Base-by-base conservation (phyloP, 1,140 invertebrate species). In the Lepeophtheirus salmonis region DNA sequence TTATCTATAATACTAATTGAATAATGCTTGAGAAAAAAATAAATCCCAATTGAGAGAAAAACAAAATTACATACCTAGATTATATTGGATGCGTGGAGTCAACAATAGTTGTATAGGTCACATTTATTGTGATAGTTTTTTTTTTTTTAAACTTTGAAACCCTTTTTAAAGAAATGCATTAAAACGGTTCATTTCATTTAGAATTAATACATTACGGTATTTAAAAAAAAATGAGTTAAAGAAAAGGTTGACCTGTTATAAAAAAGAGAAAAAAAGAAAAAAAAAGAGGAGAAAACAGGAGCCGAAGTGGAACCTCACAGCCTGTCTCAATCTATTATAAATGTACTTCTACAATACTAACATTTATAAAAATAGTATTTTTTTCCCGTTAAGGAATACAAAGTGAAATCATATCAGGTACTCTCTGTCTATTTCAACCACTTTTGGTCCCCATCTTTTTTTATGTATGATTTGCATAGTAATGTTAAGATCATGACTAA, bases 341-440 rank as follows among this genome's bases (percentile, higher is more conserved):
- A 41, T 10, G 30, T 10, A 41, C 6, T n/a, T 10, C n/a, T 10
- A n/a, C 6, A 41, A 41, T 41, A 41, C 6, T 41, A 41, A 41
- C n/a, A 41, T 10, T 41, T 10, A 41, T 41, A 41, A 41, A n/a
- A 10, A n/a, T 41, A n/a, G 6, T 41, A 6, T n/a, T 41, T 41
- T 41, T 41, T 41, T 41, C 30, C 30, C 30, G 30, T 41, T 41
- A 41, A 41, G 30, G 30, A n/a, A 41, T 6, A n/a, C 30, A 41
- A 41, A 41, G 30, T 41, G 30, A 41, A 41, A 64, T 53, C 63
- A 66, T 18, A 65, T 63, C 51, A 65, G 62, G 59, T n/a, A n/a
- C n/a, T n/a, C n/a, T n/a, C n/a, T n/a, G n/a, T n/a, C n/a, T n/a
- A n/a, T n/a, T n/a, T n/a, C n/a, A n/a, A n/a, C n/a, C n/a, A n/a